phyloP scores from a whole-genome alignment of 2,888 invertebrate species.

The Polia nebulosa region DNA sequence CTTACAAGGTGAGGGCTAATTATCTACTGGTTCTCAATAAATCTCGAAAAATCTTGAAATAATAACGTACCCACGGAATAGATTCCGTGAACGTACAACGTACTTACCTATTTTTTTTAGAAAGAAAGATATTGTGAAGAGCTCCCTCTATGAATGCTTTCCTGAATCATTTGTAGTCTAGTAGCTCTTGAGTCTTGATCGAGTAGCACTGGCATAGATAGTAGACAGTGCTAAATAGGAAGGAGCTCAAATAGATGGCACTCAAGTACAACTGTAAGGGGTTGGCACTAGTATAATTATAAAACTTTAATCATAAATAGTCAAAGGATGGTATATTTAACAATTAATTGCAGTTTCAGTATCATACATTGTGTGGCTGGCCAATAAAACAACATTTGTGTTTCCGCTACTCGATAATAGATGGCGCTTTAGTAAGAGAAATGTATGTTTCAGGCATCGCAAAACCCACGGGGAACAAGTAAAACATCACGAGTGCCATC shows the following conservation, averaged over 20 bases:
- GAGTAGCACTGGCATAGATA: too few relatives aligned
- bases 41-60: too few relatives aligned
- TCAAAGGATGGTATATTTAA: too few relatives aligned
- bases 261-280: conserved; percentile 1
- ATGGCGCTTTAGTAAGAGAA: conserved; percentile 56
- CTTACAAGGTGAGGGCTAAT: conserved; percentile 75
- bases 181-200: neutral
- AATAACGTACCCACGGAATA: too few relatives aligned
- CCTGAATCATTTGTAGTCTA: neutral
- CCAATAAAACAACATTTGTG: too few relatives aligned
- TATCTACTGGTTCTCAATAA: neutral
- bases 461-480: conserved; percentile 88
- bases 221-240: neutral
- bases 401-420: conserved; percentile 48
- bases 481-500: conserved; percentile 91
- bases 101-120: too few relatives aligned
- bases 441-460: conserved; percentile 90
- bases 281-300: too few relatives aligned
- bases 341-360: too few relatives aligned
- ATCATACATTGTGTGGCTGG: too few relatives aligned
- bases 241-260: conserved; percentile 64
- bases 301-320: too few relatives aligned
- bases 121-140: too few relatives aligned
- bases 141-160: conserved; percentile 60
- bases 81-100: too few relatives aligned